These are phyloP conservation scores for Biston stratarius DNA, from an alignment of 2,888 invertebrate species.

Conservation along the genomic window DNA sequence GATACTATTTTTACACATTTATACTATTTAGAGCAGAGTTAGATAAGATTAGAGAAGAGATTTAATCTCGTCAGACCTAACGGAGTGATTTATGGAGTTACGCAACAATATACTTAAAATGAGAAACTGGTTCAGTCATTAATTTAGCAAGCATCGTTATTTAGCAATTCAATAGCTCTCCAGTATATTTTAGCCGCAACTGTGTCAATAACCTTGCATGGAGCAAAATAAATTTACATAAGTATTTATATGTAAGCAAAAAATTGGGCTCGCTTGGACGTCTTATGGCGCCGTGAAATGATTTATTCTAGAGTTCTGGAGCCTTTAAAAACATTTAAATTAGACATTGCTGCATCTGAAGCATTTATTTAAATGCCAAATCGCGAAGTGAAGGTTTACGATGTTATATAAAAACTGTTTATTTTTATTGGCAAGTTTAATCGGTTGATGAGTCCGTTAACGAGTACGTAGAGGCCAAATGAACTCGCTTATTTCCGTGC, in stretches of 20 bases:
- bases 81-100: slow-evolving; percentile 63
- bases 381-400: slow-evolving; percentile 52
- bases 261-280: slow-evolving; percentile 54
- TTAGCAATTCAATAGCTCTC: slow-evolving; percentile 71
- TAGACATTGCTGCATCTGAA: slow-evolving; percentile 48
- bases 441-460: slow-evolving; percentile 42
- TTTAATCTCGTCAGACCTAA: slow-evolving; percentile 44
- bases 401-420: slow-evolving; percentile 42
- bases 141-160: slow-evolving; percentile 70
- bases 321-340: slow-evolving; percentile 25
- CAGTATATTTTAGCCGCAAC: slow-evolving; percentile 67
- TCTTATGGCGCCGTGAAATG: slow-evolving; percentile 56
- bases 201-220: slow-evolving; percentile 82
- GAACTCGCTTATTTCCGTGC: slow-evolving; percentile 4
- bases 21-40: too few species aligned
- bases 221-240: slow-evolving; percentile 74
- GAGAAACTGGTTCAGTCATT: slow-evolving; percentile 70
- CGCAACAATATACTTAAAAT: slow-evolving; percentile 53
- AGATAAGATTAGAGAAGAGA: background rate
- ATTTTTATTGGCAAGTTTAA: slow-evolving; percentile 48
- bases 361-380: slow-evolving; percentile 40
- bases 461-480: slow-evolving; percentile 14
- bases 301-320: slow-evolving; percentile 53
- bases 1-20: too few species aligned
- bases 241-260: slow-evolving; percentile 64